Conservation (phyloP, 2,113 vertebrate genomes). For the Lichenostomus cassidix region DNA sequence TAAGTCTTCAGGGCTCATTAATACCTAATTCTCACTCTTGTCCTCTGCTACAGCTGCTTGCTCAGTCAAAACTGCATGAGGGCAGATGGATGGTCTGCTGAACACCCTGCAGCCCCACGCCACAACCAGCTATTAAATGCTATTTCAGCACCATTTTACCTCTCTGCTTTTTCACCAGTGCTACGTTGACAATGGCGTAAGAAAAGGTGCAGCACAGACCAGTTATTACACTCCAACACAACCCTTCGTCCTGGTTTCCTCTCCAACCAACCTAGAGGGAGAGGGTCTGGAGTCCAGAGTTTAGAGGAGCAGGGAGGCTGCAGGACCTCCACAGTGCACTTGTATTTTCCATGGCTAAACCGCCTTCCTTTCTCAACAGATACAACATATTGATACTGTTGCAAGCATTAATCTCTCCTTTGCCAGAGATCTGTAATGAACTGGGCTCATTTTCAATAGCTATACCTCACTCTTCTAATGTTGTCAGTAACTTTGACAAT, state of each 20-base stretch:
- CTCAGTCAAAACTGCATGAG: background rate
- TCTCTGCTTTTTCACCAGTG: background rate
- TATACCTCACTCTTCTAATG: background rate
- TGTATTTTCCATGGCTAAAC: background rate
- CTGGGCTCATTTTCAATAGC: background rate
- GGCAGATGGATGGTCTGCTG: background rate
- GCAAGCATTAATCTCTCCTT: background rate
- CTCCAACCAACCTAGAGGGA: background rate
- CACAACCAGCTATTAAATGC: background rate
- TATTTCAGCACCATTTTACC: background rate
- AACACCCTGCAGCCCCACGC: background rate
- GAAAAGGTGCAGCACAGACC: background rate
- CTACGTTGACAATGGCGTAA: fast-evolving
- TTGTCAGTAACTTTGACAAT: background rate
- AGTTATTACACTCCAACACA: background rate
- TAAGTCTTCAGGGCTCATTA: background rate
- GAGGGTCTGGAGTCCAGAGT: background rate
- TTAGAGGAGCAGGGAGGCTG: background rate
- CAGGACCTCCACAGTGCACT: fast-evolving
- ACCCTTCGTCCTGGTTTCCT: background rate
- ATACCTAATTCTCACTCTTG: background rate
- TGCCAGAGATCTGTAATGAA: background rate
- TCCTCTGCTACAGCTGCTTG: background rate
- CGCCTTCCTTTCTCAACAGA: background rate
- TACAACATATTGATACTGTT: background rate